phyloP scores from a whole-genome alignment of 2,797 vertebrate genomes.

The Propithecus perrieri region DNA sequence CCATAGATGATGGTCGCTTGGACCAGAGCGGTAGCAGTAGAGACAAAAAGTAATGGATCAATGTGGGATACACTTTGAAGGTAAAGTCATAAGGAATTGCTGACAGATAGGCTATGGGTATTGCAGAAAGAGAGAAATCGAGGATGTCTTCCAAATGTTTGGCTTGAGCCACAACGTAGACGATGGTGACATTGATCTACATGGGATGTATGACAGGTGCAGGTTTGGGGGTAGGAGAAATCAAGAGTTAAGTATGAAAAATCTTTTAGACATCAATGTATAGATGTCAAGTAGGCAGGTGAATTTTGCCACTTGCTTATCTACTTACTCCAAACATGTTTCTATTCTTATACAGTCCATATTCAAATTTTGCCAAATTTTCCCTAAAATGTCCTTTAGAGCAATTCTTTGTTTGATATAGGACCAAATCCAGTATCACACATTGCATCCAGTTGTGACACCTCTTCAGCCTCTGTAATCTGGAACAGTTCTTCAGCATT shows the following conservation, averaged over 20 bases:
- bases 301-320: not conserved
- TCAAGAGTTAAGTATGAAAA: slow-evolving; percentile 5
- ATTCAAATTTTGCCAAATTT: not conserved
- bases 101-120: not conserved
- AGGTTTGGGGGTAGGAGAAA: not conserved
- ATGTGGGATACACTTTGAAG: not conserved
- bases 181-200: not conserved
- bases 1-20: not conserved
- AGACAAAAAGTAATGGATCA: not conserved
- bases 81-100: not conserved
- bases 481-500: not conserved
- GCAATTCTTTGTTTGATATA: not conserved
- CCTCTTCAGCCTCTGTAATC: not conserved
- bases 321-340: not conserved
- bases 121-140: not conserved
- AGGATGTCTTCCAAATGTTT: not conserved
- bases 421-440: not conserved
- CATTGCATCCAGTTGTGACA: not conserved
- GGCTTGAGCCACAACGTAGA: not conserved
- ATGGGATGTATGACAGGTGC: not conserved
- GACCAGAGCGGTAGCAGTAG: not conserved
- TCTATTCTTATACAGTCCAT: not conserved
- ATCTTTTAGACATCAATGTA: not conserved
- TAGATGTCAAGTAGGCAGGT: not conserved
- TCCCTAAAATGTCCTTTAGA: not conserved